Percentiles rank a stretch among this genome's conserved stretches.
These are phyloP conservation scores for Callinectes sapidus DNA, from an alignment of 2,888 invertebrate species.

Conservation along the genomic window DNA sequence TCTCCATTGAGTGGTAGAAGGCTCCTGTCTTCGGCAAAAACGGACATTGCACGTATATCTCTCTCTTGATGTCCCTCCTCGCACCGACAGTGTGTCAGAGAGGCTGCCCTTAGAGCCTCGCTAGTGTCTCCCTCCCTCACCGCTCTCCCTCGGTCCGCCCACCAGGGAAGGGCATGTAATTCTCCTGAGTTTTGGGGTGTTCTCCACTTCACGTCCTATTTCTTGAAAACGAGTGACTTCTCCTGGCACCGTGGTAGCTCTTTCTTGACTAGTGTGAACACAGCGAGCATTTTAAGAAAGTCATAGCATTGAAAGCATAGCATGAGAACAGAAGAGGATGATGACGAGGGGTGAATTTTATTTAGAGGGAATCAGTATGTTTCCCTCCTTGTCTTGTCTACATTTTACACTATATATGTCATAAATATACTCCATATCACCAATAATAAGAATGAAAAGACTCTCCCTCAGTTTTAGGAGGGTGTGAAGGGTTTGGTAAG, in stretches of 20 bases:
- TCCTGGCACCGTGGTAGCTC: neutral
- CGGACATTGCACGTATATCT: neutral
- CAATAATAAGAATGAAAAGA: constrained; percentile 27
- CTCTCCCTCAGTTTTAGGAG: constrained; percentile 45
- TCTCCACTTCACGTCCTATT: neutral
- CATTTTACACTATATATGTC: neutral
- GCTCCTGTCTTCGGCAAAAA: neutral
- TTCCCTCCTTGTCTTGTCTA: neutral
- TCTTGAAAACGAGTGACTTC: neutral
- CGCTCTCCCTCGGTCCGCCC: neutral
- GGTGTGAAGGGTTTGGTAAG: neutral
- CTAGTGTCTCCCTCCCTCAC: neutral
- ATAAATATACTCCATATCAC: neutral
- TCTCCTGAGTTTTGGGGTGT: neutral
- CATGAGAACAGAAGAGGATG: constrained; percentile 48
- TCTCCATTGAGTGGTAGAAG: neutral
- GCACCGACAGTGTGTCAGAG: neutral
- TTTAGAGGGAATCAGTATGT: neutral
- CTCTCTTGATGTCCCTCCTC: neutral
- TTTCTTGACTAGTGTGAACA: neutral
- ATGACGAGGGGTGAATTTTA: constrained; percentile 53
- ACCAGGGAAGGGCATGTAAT: constrained; percentile 38
- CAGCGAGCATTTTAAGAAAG: constrained; percentile 31
- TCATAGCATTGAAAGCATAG: constrained; percentile 55
- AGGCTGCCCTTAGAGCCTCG: neutral